Conservation (phyloP, 92 coral and sea anemone species). For the Umimayanthus kanabou region DNA sequence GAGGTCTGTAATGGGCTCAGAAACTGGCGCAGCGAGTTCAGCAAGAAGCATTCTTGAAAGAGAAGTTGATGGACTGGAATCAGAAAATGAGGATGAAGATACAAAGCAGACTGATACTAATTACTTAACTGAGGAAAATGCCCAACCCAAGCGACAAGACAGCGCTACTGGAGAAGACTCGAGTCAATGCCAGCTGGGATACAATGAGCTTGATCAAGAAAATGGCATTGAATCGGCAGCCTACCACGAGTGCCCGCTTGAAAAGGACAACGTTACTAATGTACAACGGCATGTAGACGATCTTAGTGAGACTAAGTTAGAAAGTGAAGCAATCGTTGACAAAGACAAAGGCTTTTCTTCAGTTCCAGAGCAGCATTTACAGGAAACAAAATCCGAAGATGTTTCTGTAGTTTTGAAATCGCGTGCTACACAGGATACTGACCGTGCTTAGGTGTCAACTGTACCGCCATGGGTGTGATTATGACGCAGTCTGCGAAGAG, state of each 20-base stretch:
- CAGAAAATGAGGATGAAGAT: slow-evolving; percentile 24
- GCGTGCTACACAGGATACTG: background rate
- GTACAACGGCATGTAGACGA: background rate
- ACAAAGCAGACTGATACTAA: background rate
- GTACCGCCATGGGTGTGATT: no score
- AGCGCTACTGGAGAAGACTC: background rate
- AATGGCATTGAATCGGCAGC: background rate
- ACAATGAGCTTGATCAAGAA: background rate
- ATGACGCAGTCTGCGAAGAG: background rate
- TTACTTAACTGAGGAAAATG: background rate
- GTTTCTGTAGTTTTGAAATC: background rate
- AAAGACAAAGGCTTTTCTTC: background rate
- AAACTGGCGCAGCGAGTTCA: background rate
- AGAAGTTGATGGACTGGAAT: slow-evolving; percentile 38
- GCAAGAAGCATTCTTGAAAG: slow-evolving; percentile 29
- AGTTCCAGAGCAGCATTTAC: background rate
- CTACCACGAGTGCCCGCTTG: background rate
- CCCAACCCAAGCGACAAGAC: background rate
- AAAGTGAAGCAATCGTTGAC: background rate
- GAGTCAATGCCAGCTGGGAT: background rate
- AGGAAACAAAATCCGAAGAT: background rate
- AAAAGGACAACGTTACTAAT: background rate
- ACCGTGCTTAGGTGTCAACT: background rate
- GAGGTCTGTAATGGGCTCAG: slow-evolving; percentile 34
- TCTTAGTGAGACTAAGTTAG: background rate